Percentiles rank a stretch among this genome's conserved stretches.
Evolutionary conservation across 2,888 invertebrate species (phyloP).

Genomic region (Xestia xanthographa): DNA sequence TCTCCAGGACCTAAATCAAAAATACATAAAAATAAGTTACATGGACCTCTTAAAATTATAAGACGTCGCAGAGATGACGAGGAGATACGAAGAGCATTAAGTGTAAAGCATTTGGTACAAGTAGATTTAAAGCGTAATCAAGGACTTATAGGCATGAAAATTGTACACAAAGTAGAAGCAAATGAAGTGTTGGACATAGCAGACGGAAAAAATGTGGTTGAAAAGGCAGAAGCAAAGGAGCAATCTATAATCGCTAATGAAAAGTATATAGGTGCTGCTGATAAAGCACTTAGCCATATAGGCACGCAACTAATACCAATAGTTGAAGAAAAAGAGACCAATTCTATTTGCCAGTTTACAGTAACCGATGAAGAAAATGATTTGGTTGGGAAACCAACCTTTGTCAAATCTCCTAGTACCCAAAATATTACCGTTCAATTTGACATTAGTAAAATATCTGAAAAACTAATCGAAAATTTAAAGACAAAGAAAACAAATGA

Average conservation of each 20-base stretch:
- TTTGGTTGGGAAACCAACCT: not conserved
- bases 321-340: constrained; percentile 7
- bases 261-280: constrained; percentile 20
- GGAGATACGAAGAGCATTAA: constrained; percentile 58
- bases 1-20: constrained; percentile 11
- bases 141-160: constrained; percentile 76
- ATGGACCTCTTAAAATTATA: constrained; percentile 7
- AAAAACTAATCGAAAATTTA: constrained; percentile 27
- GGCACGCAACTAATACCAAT: constrained; percentile 44
- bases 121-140: constrained; percentile 74
- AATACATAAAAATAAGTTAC: constrained; percentile 7
- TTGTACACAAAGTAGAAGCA: constrained; percentile 53
- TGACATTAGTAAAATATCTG: constrained; percentile 29
- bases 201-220: not conserved
- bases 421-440: constrained; percentile 28
- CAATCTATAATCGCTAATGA: constrained; percentile 7
- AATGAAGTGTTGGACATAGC: not conserved
- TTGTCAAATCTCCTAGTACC: not conserved
- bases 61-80: constrained; percentile 47
- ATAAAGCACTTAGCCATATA: constrained; percentile 22
- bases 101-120: constrained; percentile 51
- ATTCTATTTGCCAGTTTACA: not conserved
- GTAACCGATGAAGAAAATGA: not conserved
- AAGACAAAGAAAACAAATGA: constrained; percentile 15
- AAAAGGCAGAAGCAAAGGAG: not conserved